Evolutionary conservation across 2,888 invertebrate genomes (phyloP).

Genomic region (Penaeus monodon): DNA sequence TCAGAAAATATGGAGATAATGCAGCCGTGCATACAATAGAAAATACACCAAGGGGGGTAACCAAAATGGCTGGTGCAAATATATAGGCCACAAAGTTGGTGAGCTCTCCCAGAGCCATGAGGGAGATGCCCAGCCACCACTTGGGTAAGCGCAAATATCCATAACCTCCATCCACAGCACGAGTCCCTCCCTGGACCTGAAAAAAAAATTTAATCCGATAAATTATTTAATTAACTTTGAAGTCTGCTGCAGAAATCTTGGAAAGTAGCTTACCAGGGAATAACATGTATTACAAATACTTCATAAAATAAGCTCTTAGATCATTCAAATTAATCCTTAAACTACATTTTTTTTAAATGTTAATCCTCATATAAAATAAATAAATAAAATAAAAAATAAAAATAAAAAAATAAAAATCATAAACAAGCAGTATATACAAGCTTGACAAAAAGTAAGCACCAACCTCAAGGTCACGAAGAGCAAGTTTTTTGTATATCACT

Average conservation of each 20-base stretch:
- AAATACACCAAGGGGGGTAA: constrained; percentile 94
- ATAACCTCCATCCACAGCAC: constrained; percentile 64
- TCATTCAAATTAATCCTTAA: no score
- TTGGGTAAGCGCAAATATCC: constrained; percentile 57
- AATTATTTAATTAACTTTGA: not conserved
- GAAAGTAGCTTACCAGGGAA: no score
- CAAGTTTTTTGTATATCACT: constrained; percentile 60
- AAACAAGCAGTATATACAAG: not conserved
- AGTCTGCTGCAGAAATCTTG: no score
- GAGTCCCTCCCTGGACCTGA: constrained; percentile 73
- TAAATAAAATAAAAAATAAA: not conserved
- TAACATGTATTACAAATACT: no score
- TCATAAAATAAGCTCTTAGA: no score
- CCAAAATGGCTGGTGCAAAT: constrained; percentile 95
- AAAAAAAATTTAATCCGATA: constrained; percentile 66
- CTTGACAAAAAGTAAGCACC: not conserved
- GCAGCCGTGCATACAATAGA: constrained; percentile 93
- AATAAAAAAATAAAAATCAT: not conserved
- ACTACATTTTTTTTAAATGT: no score
- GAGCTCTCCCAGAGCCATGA: constrained; percentile 90
- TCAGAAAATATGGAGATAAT: constrained; percentile 87
- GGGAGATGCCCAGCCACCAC: constrained; percentile 63
- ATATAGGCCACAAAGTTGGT: constrained; percentile 96
- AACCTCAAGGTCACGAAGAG: constrained; percentile 54
- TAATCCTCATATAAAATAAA: no score